Conservation (phyloP, 2,888 invertebrate genomes). For the Conus canariensis region DNA sequence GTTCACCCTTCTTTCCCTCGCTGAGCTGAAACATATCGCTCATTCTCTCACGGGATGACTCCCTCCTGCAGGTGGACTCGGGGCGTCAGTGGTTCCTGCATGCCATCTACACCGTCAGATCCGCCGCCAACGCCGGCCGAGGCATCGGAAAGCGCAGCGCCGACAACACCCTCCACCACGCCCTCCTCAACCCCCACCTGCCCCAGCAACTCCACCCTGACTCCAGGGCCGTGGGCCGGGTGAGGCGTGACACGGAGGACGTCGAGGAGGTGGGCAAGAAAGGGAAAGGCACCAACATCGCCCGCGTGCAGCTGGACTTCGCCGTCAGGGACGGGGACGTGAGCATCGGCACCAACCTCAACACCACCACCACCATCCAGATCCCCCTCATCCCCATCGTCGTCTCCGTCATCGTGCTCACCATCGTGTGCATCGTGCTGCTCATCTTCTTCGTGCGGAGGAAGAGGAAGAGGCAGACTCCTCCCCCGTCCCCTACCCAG, state of each 20-base stretch:
- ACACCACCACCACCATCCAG: constrained; percentile 53
- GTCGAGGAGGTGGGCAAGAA: constrained; percentile 57
- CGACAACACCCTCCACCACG: not conserved
- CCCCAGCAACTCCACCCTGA: constrained; percentile 19
- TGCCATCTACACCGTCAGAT: constrained; percentile 68
- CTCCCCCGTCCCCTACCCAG: constrained; percentile 68
- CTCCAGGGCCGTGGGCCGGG: not conserved
- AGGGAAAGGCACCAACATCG: constrained; percentile 72
- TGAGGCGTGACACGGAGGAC: constrained; percentile 58
- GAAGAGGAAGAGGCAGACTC: constrained; percentile 64
- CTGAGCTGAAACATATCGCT: too few species aligned
- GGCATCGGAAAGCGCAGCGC: constrained; percentile 55
- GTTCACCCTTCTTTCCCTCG: too few species aligned
- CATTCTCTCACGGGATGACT: too few species aligned
- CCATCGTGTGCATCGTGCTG: constrained; percentile 55
- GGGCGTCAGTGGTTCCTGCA: constrained; percentile 75
- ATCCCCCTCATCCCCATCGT: constrained; percentile 65
- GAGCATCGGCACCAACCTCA: constrained; percentile 56
- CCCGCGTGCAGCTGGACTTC: constrained; percentile 60
- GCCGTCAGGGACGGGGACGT: constrained; percentile 51
- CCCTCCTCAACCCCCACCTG: not conserved
- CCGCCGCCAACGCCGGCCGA: constrained; percentile 52
- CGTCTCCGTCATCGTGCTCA: constrained; percentile 61
- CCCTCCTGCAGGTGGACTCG: constrained; percentile 63
- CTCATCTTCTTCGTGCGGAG: constrained; percentile 63